Percentiles rank a stretch among this genome's conserved stretches.
phyloP scores from a whole-genome alignment of 2,888 invertebrate species.

The Tricholauxania praeusta region DNA sequence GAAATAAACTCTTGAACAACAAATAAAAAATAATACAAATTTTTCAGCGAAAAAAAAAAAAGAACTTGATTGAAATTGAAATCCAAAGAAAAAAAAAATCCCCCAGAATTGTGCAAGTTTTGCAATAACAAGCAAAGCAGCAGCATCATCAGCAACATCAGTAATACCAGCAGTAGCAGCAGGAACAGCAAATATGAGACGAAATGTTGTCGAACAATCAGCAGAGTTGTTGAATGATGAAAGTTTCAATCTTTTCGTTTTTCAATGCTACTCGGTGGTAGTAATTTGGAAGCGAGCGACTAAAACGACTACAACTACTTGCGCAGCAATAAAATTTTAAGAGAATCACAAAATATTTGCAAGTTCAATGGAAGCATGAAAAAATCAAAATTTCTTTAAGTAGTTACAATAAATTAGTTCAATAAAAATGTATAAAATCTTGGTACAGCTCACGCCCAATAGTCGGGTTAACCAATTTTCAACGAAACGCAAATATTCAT shows the following conservation, averaged over 20 bases:
- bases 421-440: neutral
- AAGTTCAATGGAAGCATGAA: neutral
- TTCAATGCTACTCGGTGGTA: constrained; percentile 7
- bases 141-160: constrained; percentile 9
- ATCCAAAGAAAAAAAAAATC: constrained; percentile 24
- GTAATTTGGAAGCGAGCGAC: constrained; percentile 19
- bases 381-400: neutral
- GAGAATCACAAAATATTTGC: neutral
- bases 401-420: neutral
- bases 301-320: neutral
- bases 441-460: too few relatives aligned
- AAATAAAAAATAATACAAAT: neutral
- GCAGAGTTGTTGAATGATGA: constrained; percentile 24
- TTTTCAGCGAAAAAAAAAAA: neutral
- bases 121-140: constrained; percentile 32
- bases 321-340: neutral
- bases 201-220: constrained; percentile 21
- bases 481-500: too few relatives aligned
- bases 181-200: neutral
- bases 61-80: constrained; percentile 36
- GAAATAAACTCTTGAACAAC: constrained; percentile 17
- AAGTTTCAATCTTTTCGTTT: constrained; percentile 33
- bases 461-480: too few relatives aligned
- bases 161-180: neutral
- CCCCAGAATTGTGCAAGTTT: constrained; percentile 31